These are phyloP conservation scores for Drosophila eohydei DNA, from an alignment of 2,888 invertebrate species.

Conservation along the genomic window DNA sequence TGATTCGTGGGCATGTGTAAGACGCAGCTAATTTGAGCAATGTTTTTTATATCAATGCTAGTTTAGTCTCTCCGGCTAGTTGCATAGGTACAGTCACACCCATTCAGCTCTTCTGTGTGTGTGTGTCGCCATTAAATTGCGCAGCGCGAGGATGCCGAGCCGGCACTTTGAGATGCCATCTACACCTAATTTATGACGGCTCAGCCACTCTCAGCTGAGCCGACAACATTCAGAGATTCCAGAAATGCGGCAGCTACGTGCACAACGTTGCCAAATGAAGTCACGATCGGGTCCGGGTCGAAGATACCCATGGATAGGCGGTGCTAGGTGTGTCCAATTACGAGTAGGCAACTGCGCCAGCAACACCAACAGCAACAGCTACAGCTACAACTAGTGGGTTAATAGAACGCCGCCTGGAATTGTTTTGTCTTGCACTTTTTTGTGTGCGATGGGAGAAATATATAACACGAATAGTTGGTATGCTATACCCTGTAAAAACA, in stretches of 20 bases:
- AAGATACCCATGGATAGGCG: constrained; percentile 47
- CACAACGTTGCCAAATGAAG: constrained; percentile 66
- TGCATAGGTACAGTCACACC: constrained; percentile 31
- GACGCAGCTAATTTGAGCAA: background rate
- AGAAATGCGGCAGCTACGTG: constrained; percentile 65
- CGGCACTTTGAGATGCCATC: constrained; percentile 77
- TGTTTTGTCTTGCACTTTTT: constrained; percentile 16
- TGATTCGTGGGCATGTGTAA: constrained; percentile 8
- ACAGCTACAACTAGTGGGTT: constrained; percentile 62
- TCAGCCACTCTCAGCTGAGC: constrained; percentile 18
- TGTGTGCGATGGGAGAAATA: constrained; percentile 18
- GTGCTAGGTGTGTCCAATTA: constrained; percentile 58
- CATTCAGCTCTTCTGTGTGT: constrained; percentile 22
- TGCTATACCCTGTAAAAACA: constrained; percentile 2
- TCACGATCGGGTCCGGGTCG: constrained; percentile 62
- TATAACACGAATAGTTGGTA: constrained; percentile 1
- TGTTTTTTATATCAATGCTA: constrained; percentile 4
- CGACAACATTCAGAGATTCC: constrained; percentile 56
- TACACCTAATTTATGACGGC: constrained; percentile 75
- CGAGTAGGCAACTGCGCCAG: constrained; percentile 31
- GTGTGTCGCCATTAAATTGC: constrained; percentile 50
- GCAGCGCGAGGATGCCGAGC: constrained; percentile 38
- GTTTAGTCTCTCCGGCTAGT: constrained; percentile 15
- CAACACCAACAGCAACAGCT: constrained; percentile 2
- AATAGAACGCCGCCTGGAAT: constrained; percentile 62